Evolutionary conservation across 2,113 vertebrate genomes (phyloP), one percentile per base, ranked within the genome.

Genomic region (Rhea pennata): DNA sequence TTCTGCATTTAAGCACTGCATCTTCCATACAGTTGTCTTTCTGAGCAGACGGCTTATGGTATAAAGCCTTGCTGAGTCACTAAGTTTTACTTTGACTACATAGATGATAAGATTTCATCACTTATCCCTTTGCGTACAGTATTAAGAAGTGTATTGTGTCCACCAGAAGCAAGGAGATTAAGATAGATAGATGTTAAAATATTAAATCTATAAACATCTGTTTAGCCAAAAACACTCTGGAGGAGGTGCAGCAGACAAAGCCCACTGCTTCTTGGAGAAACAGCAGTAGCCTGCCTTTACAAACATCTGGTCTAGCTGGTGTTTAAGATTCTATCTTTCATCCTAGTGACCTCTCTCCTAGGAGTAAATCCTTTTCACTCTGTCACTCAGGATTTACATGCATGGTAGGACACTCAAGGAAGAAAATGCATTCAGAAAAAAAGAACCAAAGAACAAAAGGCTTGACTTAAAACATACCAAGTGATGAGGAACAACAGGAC

Each of bases 131-230:
- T 73, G 81, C 90, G 71, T 70, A 62, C 36, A 70, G 42, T 50
- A 58, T 71, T 84, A 58, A 24, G 21, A 36, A n/a, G 67, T 79
- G 78, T 48, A 75, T 31, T 42, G 84, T n/a, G 40, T 88, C 66
- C 73, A 87, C 33, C 24, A 80, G 75, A 58, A 94, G 78, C 74
- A 93, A 94, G 87, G 90, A 87, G 71, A 95, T 93, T 88, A 95
- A 95, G 94, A 96, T 91, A 95, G 93, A 90, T 94, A 87, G 40
- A 72, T 95, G 48, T 78, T 95, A 95, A 94, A 96, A 92, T 89
- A 80, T 13, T 83, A 78, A 90, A 66, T 86, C 44, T 83, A 76
- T 95, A 95, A 96, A 94, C 87, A 92, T 96, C 95, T 96, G 89
- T 87, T 96, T 95, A 94, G 76, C 75, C 94, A 94, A 96, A 96